phyloP scores from a whole-genome alignment of 2,797 vertebrate genomes.

The Parauchenoglanis ngamensis region DNA sequence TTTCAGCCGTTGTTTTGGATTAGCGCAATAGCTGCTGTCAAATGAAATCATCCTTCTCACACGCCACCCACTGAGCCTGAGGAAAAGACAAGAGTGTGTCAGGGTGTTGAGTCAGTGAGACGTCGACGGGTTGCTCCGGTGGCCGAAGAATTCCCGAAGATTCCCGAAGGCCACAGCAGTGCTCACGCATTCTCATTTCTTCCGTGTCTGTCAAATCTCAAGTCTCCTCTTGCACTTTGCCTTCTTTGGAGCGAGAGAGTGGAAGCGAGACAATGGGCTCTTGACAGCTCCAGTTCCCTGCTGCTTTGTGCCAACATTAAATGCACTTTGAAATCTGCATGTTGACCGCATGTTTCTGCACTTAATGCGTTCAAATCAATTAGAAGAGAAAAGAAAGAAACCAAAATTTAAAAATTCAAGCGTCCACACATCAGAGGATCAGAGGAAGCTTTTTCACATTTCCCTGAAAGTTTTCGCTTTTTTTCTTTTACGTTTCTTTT shows the following conservation, averaged over 20 bases:
- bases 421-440: neutral
- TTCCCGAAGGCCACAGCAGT: neutral
- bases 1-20: conserved; percentile 84
- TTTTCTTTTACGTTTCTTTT: neutral
- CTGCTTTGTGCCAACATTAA: conserved; percentile 17
- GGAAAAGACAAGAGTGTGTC: conserved; percentile 74
- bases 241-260: conserved; percentile 26
- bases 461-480: neutral
- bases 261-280: conserved; percentile 47
- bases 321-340: conserved; percentile 14
- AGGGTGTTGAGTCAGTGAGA: conserved; percentile 58
- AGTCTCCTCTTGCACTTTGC: conserved; percentile 24
- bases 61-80: conserved; percentile 75
- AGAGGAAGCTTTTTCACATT: neutral
- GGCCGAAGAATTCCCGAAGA: neutral
- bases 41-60: conserved; percentile 74
- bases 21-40: conserved; percentile 82
- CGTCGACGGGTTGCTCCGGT: conserved; percentile 36
- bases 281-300: conserved; percentile 67
- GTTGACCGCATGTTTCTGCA: conserved; percentile 2
- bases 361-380: conserved; percentile 9
- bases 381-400: neutral
- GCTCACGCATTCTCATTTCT: conserved; percentile 38
- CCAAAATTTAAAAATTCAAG: neutral
- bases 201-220: conserved; percentile 59